Evolutionary conservation across 2,888 invertebrate genomes (phyloP).

Genomic region (Thalpophila matura): DNA sequence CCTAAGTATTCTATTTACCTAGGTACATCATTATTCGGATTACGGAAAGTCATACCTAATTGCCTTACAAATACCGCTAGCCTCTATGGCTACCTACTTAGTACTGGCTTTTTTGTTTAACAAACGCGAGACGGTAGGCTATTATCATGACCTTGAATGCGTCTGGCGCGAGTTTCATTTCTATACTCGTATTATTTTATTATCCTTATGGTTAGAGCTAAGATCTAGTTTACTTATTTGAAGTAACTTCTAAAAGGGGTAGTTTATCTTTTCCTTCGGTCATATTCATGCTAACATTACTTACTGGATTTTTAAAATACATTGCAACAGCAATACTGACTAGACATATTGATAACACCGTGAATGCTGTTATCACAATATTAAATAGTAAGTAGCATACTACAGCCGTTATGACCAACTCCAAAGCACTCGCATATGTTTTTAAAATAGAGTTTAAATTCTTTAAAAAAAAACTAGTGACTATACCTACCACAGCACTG

Average conservation of each 20-base stretch:
- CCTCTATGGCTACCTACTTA: too few species aligned
- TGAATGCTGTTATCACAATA: slow-evolving; percentile 96
- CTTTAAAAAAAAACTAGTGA: slow-evolving; percentile 98
- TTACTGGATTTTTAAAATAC: slow-evolving; percentile 97
- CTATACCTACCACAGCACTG: slow-evolving; percentile 97
- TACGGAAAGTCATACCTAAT: too few species aligned
- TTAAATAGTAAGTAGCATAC: slow-evolving; percentile 96
- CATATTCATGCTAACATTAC: slow-evolving; percentile 78
- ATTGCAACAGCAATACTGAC: slow-evolving; percentile 96
- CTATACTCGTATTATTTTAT: too few species aligned
- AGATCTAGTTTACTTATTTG: slow-evolving; percentile 55
- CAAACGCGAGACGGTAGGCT: too few species aligned
- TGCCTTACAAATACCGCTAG: too few species aligned
- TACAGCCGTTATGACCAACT: slow-evolving; percentile 97
- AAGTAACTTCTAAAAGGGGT: slow-evolving; percentile 76
- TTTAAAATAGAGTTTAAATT: slow-evolving; percentile 98
- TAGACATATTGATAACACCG: slow-evolving; percentile 94
- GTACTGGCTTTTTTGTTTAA: too few species aligned
- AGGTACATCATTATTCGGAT: too few species aligned
- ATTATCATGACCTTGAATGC: too few species aligned
- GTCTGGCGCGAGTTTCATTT: too few species aligned
- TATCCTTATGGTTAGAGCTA: too few species aligned
- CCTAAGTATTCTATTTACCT: too few species aligned
- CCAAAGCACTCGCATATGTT: slow-evolving; percentile 98
- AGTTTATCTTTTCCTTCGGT: slow-evolving; percentile 71